Percentiles rank a stretch among this genome's conserved stretches.
Evolutionary conservation across 2,113 vertebrate species (phyloP).

Genomic region (Monopterus albus): DNA sequence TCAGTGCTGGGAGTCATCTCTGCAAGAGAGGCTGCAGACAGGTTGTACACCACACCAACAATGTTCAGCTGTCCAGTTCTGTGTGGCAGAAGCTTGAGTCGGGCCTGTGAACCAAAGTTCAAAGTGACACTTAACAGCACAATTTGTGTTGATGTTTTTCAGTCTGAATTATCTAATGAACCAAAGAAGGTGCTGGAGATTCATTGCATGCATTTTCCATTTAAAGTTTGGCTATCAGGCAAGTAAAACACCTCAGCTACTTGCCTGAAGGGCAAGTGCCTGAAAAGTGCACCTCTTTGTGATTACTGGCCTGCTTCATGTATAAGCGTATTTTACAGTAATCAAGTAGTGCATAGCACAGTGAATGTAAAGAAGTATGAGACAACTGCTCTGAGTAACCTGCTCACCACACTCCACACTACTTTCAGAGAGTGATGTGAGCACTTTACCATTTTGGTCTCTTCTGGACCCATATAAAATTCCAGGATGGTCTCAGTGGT

Average conservation of each 20-base stretch:
- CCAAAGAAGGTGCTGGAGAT: too few species aligned
- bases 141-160: too few species aligned
- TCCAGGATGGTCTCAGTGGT: constrained; percentile 92
- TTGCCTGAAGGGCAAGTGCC: too few species aligned
- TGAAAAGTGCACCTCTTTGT: too few species aligned
- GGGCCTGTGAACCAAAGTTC: constrained; percentile 83
- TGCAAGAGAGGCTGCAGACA: constrained; percentile 85
- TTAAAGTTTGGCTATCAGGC: too few species aligned
- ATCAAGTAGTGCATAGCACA: too few species aligned
- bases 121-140: constrained; percentile 2
- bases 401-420: background rate
- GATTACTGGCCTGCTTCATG: too few species aligned
- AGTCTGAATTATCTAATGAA: background rate
- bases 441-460: constrained; percentile 91
- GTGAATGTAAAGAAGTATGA: too few species aligned
- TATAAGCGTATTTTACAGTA: too few species aligned
- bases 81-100: constrained; percentile 94
- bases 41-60: constrained; percentile 93
- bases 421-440: background rate
- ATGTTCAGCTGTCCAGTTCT: constrained; percentile 94
- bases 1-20: constrained; percentile 82
- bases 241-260: too few species aligned
- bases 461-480: constrained; percentile 90
- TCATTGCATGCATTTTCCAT: too few species aligned
- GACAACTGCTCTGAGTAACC: too few species aligned